phyloP scores from a whole-genome alignment of 2,797 vertebrate species.

The Anas georgica region DNA sequence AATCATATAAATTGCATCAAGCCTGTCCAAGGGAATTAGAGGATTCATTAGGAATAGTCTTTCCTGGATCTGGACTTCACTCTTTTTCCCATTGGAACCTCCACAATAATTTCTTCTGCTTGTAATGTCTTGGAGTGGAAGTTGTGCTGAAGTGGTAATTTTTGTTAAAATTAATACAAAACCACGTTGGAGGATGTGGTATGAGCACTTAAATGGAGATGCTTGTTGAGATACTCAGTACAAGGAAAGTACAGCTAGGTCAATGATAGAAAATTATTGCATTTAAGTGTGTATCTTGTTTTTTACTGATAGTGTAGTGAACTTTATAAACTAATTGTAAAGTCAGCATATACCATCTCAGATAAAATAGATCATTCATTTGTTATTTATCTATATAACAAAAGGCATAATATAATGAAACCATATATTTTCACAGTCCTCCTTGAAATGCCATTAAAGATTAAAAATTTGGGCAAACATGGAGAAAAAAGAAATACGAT shows the following conservation, averaged over 20 bases:
- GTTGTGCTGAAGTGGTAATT: not conserved
- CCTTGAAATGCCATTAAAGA: not conserved
- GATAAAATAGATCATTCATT: not conserved
- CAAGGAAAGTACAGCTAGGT: not conserved
- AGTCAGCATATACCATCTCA: not conserved
- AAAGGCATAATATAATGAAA: not conserved
- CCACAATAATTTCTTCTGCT: not conserved
- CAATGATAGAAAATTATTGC: not conserved
- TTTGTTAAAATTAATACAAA: not conserved
- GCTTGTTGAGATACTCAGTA: not conserved
- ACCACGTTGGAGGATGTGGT: not conserved
- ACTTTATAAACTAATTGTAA: not conserved
- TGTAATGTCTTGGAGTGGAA: not conserved
- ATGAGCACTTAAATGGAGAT: not conserved
- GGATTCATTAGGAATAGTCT: not conserved
- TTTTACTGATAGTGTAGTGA: not conserved
- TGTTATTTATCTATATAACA: not conserved
- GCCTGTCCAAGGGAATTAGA: not conserved
- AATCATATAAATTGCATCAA: not conserved
- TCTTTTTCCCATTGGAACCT: not conserved
- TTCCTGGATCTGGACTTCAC: not conserved
- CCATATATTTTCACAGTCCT: not conserved
- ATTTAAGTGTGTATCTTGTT: not conserved
- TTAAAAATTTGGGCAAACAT: not conserved
- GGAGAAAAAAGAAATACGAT: not conserved